Percentiles rank a stretch among this genome's conserved stretches.
Evolutionary conservation across 2,113 vertebrate genomes (phyloP).

Genomic region (Neoarius graeffei): DNA sequence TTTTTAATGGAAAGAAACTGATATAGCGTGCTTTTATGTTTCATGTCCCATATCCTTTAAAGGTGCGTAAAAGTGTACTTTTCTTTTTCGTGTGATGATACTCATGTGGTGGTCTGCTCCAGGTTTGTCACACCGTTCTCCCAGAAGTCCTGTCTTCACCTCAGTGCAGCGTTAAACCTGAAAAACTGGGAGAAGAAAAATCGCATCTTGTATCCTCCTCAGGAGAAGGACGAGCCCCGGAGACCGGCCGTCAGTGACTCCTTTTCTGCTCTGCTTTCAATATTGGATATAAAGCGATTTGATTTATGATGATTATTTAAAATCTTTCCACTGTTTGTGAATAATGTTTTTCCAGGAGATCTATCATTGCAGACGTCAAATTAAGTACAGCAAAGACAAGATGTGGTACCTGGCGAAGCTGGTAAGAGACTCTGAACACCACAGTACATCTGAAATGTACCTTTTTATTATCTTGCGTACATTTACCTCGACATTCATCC

Average conservation of each 20-base stretch:
- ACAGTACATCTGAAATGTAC: background rate
- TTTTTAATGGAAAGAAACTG: too few species aligned
- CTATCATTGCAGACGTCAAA: conserved; percentile 87
- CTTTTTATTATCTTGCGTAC: background rate
- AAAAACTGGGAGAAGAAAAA: conserved; percentile 88
- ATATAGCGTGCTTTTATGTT: too few species aligned
- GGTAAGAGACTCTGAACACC: conserved; percentile 71
- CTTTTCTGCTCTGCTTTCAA: background rate
- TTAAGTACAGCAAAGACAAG: conserved; percentile 97
- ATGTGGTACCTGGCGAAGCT: conserved; percentile 98
- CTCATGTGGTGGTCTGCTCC: conserved; percentile 19
- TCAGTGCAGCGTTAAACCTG: conserved; percentile 65
- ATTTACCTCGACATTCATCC: background rate
- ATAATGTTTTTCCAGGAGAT: conserved; percentile 77
- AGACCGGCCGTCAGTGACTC: conserved; percentile 84
- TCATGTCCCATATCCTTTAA: too few species aligned
- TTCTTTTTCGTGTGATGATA: background rate
- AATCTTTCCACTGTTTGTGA: background rate
- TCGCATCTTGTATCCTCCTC: conserved; percentile 81
- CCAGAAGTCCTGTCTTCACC: conserved; percentile 75
- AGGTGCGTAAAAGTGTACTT: background rate
- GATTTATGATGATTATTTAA: background rate
- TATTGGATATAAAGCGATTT: background rate
- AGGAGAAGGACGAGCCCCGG: conserved; percentile 81
- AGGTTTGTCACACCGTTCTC: conserved; percentile 66